These are phyloP conservation scores for Dasysyrphus albostriatus DNA, from an alignment of 2,888 invertebrate genomes.

Conservation along the genomic window DNA sequence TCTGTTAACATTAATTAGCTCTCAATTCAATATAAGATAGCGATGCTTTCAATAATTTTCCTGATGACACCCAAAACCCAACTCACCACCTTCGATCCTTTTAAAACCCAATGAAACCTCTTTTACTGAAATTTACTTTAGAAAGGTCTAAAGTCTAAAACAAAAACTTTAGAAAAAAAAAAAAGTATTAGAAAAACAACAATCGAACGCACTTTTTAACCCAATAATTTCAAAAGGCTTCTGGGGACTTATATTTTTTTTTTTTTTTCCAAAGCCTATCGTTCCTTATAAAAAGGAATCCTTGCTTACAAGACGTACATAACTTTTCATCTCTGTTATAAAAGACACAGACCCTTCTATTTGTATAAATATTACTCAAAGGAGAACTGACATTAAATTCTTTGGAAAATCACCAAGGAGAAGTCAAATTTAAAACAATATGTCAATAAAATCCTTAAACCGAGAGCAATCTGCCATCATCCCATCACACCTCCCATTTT, in stretches of 20 bases:
- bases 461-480: conserved; percentile 45
- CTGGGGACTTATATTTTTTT: background rate
- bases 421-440: conserved; percentile 68
- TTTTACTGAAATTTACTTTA: background rate
- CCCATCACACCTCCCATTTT: background rate
- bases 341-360: background rate
- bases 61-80: background rate
- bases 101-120: background rate
- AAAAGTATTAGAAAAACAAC: background rate
- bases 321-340: conserved; percentile 46
- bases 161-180: background rate
- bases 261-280: background rate
- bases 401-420: conserved; percentile 1
- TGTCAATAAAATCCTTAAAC: conserved; percentile 68
- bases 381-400: conserved; percentile 17
- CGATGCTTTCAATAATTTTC: background rate
- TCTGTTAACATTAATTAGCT: background rate
- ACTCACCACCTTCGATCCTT: background rate
- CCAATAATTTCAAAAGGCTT: conserved; percentile 1
- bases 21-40: background rate
- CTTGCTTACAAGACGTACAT: conserved; percentile 17
- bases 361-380: conserved; percentile 9
- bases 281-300: background rate
- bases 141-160: background rate
- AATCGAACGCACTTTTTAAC: background rate